Percentiles rank a stretch among this genome's conserved stretches.
Evolutionary conservation across 2,113 vertebrate species (phyloP).

Genomic region (Peromyscus maniculatus): DNA sequence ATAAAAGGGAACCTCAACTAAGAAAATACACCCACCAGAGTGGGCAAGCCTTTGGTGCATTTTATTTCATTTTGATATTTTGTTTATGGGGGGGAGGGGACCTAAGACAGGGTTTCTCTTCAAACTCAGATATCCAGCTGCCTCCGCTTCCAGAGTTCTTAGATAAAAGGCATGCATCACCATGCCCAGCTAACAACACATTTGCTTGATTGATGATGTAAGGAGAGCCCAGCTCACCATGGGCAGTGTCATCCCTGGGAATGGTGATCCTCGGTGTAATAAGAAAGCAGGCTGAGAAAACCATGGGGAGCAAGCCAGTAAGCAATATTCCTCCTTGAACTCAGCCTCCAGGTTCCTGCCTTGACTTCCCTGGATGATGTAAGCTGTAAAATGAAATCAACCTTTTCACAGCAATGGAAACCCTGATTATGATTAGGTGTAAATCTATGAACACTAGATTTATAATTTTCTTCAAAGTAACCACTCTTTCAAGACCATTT

Average conservation of each 20-base stretch:
- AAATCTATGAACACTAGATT: not conserved
- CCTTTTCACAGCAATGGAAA: not conserved
- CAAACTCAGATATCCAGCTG: not conserved
- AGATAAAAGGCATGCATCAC: not conserved
- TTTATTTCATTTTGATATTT: not conserved
- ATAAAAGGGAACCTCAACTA: not conserved
- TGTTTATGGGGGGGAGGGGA: not conserved
- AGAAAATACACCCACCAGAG: not conserved
- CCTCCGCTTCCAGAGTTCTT: not conserved
- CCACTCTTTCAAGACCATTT: conserved; percentile 14
- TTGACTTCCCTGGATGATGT: not conserved
- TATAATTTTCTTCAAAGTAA: not conserved
- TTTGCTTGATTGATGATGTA: not conserved
- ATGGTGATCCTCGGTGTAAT: not conserved
- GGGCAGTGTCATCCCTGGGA: not conserved
- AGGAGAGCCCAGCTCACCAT: not conserved
- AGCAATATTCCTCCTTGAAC: not conserved
- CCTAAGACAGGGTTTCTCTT: not conserved
- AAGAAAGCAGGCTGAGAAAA: not conserved
- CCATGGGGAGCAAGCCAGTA: not conserved
- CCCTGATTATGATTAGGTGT: not conserved
- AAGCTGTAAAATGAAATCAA: not conserved
- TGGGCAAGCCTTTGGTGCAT: not conserved
- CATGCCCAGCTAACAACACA: not conserved
- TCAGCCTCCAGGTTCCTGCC: not conserved